phyloP scores from a whole-genome alignment of 2,888 invertebrate species.

The Cosmopolites sordidus region DNA sequence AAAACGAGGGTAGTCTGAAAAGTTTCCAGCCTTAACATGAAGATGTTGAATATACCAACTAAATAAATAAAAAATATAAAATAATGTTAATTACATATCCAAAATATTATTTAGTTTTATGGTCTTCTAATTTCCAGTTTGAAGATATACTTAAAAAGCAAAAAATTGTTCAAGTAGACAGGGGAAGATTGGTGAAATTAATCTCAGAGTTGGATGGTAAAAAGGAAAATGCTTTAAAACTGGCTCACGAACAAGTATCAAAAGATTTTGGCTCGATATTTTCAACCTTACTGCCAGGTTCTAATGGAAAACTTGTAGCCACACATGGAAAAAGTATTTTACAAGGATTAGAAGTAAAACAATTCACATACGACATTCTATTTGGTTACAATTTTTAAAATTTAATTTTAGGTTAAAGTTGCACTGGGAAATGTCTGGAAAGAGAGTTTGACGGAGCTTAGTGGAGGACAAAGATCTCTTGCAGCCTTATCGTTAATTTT shows the following conservation, averaged over 20 bases:
- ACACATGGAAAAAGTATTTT: slow-evolving; percentile 68
- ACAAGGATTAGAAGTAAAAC: slow-evolving; percentile 86
- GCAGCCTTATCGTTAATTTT: slow-evolving; percentile 94
- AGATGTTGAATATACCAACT: too few species aligned
- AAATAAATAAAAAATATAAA: too few species aligned
- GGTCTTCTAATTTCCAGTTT: too few species aligned
- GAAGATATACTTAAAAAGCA: slow-evolving; percentile 61
- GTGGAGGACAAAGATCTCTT: slow-evolving; percentile 93
- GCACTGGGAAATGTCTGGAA: slow-evolving; percentile 94
- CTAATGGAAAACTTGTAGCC: slow-evolving; percentile 80
- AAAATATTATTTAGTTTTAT: slow-evolving; percentile 6
- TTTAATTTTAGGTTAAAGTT: slow-evolving; percentile 62
- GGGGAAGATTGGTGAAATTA: slow-evolving; percentile 66
- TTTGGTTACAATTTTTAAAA: neutral
- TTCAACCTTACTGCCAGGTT: slow-evolving; percentile 83
- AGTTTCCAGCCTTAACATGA: too few species aligned
- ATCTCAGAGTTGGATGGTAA: slow-evolving; percentile 87
- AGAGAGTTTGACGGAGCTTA: slow-evolving; percentile 90
- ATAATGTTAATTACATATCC: too few species aligned
- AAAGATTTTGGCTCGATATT: slow-evolving; percentile 94
- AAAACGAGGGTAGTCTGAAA: too few species aligned
- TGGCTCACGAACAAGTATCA: slow-evolving; percentile 85
- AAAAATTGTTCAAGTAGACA: slow-evolving; percentile 68
- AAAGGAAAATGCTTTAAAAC: slow-evolving; percentile 75
- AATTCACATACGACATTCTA: neutral